Evolutionary conservation across 1,140 invertebrate genomes (phyloP).

Genomic region (Drosophila dunni): DNA sequence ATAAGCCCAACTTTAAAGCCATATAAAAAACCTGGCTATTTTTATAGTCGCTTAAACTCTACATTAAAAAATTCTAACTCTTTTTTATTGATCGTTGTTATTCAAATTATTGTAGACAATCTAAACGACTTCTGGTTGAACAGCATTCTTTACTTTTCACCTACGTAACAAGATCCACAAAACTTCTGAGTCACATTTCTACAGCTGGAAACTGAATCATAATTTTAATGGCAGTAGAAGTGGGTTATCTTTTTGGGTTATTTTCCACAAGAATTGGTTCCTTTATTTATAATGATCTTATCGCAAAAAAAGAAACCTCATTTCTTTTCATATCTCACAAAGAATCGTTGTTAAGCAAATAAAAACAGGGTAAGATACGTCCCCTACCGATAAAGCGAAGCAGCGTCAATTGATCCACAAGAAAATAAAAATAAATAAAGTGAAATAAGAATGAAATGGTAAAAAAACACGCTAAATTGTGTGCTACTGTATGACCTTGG

Average conservation of each 20-base stretch:
- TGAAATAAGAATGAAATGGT: too few species aligned
- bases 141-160: background rate
- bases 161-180: background rate
- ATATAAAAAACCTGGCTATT: background rate
- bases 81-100: too few species aligned
- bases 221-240: background rate
- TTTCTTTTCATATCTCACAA: background rate
- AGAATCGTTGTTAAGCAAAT: background rate
- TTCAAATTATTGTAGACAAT: background rate
- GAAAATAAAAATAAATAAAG: too few species aligned
- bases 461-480: background rate
- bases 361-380: background rate
- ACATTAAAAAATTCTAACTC: too few species aligned
- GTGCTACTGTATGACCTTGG: slow-evolving; percentile 4
- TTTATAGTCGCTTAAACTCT: background rate
- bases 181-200: slow-evolving; percentile 8
- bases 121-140: background rate
- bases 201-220: background rate
- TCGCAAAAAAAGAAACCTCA: background rate
- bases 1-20: background rate
- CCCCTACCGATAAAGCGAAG: background rate
- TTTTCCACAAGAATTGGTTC: slow-evolving; percentile 23
- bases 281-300: slow-evolving; percentile 21
- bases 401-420: slow-evolving; percentile 8
- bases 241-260: slow-evolving; percentile 18